Evolutionary conservation across 2,888 invertebrate species (phyloP).

Genomic region (Agelastica alni): DNA sequence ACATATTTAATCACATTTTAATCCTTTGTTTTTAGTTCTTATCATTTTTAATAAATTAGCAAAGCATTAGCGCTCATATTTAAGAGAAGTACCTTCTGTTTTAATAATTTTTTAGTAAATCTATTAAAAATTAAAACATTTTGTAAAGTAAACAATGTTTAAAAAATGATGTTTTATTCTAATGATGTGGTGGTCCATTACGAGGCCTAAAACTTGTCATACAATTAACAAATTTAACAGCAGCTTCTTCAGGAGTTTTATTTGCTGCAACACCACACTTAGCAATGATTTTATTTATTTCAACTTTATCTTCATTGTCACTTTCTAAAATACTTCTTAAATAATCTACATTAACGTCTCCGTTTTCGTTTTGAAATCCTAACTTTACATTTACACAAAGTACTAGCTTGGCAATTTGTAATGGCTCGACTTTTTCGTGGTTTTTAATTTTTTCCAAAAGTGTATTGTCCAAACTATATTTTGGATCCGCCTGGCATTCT

Average conservation of each 20-base stretch:
- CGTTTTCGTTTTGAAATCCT: not conserved
- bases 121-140: too few species aligned
- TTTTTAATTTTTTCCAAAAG: conserved; percentile 25
- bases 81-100: too few species aligned
- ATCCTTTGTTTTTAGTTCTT: too few species aligned
- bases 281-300: not conserved
- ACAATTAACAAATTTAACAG: not conserved
- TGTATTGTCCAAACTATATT: conserved; percentile 9
- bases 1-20: too few species aligned
- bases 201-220: too few species aligned
- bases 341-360: not conserved
- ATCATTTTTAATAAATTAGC: too few species aligned
- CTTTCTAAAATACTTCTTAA: not conserved
- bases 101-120: too few species aligned
- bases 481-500: conserved; percentile 24
- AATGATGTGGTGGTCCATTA: not conserved
- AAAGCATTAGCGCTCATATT: too few species aligned
- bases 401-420: not conserved
- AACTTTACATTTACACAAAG: conserved; percentile 4
- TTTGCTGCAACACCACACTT: not conserved
- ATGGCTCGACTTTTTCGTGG: conserved; percentile 11
- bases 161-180: too few species aligned
- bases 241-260: not conserved
- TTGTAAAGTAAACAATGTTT: too few species aligned
- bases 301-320: not conserved